Percentiles rank a stretch among this genome's conserved stretches.
phyloP scores from a whole-genome alignment of 2,113 vertebrate species.

The Ochotona curzoniae region DNA sequence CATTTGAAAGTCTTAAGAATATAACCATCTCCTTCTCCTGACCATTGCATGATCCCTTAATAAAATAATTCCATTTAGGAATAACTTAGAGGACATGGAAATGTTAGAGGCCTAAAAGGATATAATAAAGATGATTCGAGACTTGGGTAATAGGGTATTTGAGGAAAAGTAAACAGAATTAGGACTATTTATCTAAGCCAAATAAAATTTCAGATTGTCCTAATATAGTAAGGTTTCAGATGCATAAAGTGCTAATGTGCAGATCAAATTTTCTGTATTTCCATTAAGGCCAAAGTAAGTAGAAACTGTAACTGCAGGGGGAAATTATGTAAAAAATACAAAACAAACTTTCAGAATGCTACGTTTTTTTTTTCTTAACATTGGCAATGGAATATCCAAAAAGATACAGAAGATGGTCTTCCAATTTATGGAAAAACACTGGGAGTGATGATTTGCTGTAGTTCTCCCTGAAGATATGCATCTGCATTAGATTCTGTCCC shows the following conservation, averaged over 20 bases:
- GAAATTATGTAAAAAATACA: not conserved
- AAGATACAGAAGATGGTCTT: not conserved
- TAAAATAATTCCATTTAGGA: conserved; percentile 26
- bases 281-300: conserved; percentile 63
- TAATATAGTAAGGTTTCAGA: conserved; percentile 68
- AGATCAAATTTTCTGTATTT: conserved; percentile 70
- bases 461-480: not conserved
- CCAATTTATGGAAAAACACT: not conserved
- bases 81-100: conserved; percentile 16
- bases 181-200: conserved; percentile 70
- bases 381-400: not conserved
- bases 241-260: conserved; percentile 55
- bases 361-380: not conserved
- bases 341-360: not conserved
- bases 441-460: not conserved
- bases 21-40: not conserved
- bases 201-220: conserved; percentile 73
- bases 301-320: conserved; percentile 53
- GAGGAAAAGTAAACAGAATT: conserved; percentile 71
- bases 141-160: conserved; percentile 67
- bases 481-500: not conserved
- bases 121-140: conserved; percentile 64
- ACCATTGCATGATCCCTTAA: not conserved
- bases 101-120: conserved; percentile 23
- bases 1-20: conserved; percentile 12